phyloP scores from a whole-genome alignment of 2,797 vertebrate genomes.

The Protonibea diacanthus region DNA sequence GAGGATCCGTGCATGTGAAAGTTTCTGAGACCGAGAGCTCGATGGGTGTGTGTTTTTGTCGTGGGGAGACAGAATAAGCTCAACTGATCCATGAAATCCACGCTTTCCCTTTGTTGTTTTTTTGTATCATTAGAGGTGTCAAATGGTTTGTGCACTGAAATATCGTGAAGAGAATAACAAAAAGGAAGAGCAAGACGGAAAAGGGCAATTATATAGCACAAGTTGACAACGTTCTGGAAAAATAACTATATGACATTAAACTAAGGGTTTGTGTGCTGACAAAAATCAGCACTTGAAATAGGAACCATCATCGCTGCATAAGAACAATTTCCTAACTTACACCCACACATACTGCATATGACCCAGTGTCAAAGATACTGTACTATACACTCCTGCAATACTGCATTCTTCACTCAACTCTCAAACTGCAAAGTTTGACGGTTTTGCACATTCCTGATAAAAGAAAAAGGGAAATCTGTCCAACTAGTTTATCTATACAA shows the following conservation, averaged over 20 bases:
- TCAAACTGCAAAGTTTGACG: conserved; percentile 3
- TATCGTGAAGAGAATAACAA: conserved; percentile 61
- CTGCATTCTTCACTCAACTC: background rate
- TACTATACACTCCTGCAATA: conserved; percentile 14
- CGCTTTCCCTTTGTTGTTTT: conserved; percentile 67
- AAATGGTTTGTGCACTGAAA: conserved; percentile 60
- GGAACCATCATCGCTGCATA: conserved; percentile 7
- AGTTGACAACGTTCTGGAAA: conserved; percentile 51
- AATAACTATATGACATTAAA: conserved; percentile 53
- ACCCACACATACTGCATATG: background rate
- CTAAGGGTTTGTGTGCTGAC: conserved; percentile 21
- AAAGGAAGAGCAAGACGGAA: conserved; percentile 46
- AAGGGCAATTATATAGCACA: conserved; percentile 58
- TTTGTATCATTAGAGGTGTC: conserved; percentile 69
- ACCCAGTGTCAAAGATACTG: conserved; percentile 18
- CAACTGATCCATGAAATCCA: conserved; percentile 73
- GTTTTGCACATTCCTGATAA: conserved; percentile 34
- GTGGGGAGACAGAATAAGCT: conserved; percentile 63
- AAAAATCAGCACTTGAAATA: conserved; percentile 29
- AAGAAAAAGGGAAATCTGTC: conserved; percentile 2
- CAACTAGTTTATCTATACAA: conserved; percentile 29
- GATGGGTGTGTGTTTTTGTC: conserved; percentile 41
- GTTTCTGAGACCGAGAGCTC: conserved; percentile 39
- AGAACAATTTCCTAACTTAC: conserved; percentile 11
- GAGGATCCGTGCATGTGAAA: conserved; percentile 49